Conservation (phyloP, 2,113 vertebrate genomes). For the Lagopus leucura region DNA sequence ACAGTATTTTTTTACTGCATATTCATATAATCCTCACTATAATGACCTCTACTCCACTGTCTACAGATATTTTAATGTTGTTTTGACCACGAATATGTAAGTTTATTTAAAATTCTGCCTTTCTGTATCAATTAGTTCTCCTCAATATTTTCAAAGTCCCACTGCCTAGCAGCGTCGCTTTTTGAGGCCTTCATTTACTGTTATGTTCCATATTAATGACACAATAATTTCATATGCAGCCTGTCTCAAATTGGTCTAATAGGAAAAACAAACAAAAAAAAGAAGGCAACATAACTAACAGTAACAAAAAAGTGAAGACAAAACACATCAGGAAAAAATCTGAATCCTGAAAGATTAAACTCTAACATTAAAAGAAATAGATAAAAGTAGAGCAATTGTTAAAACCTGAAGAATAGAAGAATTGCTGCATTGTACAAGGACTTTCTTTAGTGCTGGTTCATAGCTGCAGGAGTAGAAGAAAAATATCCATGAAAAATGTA, state of each 20-base stretch:
- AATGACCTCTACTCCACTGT: background rate
- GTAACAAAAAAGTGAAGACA: background rate
- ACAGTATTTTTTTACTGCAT: background rate
- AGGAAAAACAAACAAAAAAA: background rate
- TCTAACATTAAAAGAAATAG: background rate
- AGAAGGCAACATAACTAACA: background rate
- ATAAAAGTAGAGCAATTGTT: background rate
- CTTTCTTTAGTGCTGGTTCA: background rate
- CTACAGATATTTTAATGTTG: background rate
- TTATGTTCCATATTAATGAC: background rate
- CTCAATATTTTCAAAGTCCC: background rate
- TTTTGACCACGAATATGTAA: background rate
- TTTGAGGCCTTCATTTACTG: background rate
- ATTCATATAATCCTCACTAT: background rate
- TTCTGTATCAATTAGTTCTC: background rate
- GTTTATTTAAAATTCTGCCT: background rate
- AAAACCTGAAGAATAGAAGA: slow-evolving; percentile 7
- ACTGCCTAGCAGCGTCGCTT: background rate
- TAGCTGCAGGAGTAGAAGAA: slow-evolving; percentile 3
- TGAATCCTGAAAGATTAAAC: background rate
- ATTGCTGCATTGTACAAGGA: background rate
- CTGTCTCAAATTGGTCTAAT: background rate
- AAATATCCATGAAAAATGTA: slow-evolving; percentile 51
- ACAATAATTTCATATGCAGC: background rate
- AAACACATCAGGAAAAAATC: background rate